Evolutionary conservation across 2,888 invertebrate genomes (phyloP), one percentile per base, ranked within the genome.

Genomic region (Automeris io): DNA sequence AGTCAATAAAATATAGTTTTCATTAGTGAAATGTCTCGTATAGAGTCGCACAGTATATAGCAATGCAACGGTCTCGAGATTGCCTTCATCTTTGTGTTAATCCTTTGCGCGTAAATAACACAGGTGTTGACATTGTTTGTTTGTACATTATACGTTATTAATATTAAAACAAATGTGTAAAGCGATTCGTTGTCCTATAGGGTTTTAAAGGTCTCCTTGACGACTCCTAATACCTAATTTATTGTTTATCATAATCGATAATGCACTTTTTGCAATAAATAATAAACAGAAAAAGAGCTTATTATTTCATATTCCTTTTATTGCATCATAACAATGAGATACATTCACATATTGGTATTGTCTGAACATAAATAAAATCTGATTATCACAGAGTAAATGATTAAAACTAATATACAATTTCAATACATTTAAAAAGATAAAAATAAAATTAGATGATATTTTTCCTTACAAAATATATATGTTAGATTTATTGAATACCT

Each of bases 231-330:
- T 74, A 76, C 71, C 75, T 82, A 75, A 81, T 82, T 86, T 85
- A 85, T 86, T 82, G 82, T 81, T 82, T 81, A 85, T 81, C 81
- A 70, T 62, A 72, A 61, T 67, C 71, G 85, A 77, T 83, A 83
- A 86, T 83, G 74, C 70, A 77, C 77, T 76, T 83, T 82, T 81
- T 66, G 75, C 66, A 83, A 83, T 83, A 83, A 85, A 85, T 65
- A 61, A 69, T 73, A 61, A 78, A 60, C 59, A 64, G 53, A 61
- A 51, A 43, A 43, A 45, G 39, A 29, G 50, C 57, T 67, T 60
- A 49, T 60, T 50, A 46, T 56, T 68, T 47, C 35, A 44, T 45
- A 43, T 4, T 29, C 9, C 19, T 41, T 37, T 39, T 22, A 18
- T 33, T 37, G 25, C 23, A 34, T 22, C 36, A 33, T 16, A 45